Percentiles rank a stretch among this genome's conserved stretches.
These are phyloP conservation scores for Oophaga pumilio DNA, from an alignment of 2,113 vertebrate species.

Conservation along the genomic window DNA sequence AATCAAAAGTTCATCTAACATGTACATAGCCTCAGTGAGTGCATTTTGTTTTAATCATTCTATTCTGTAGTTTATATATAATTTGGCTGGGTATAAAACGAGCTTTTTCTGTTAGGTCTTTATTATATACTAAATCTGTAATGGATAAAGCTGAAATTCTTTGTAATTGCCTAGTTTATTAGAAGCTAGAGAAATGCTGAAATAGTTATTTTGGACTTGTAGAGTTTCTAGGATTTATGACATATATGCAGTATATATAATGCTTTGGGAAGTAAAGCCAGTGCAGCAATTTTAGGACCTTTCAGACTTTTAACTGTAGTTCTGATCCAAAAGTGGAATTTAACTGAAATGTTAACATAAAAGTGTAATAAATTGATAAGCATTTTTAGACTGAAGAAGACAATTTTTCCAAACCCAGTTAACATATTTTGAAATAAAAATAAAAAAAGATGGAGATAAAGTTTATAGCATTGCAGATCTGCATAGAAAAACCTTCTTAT, in stretches of 20 bases:
- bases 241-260: conserved; percentile 30
- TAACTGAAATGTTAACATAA: conserved; percentile 20
- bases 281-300: background rate
- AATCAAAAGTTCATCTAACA: conserved; percentile 19
- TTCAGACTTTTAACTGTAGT: conserved; percentile 1
- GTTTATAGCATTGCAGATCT: no score
- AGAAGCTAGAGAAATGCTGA: conserved; percentile 49
- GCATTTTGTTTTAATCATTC: background rate
- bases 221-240: conserved; percentile 36
- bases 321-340: conserved; percentile 42
- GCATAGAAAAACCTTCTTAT: no score
- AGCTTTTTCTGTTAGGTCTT: background rate
- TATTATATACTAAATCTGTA: conserved; percentile 46
- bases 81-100: conserved; percentile 31
- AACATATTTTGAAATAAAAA: no score
- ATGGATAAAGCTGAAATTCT: conserved; percentile 41
- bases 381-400: no score
- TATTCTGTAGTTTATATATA: conserved; percentile 18
- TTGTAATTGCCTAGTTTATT: conserved; percentile 54
- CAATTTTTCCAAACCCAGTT: no score
- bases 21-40: background rate
- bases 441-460: no score
- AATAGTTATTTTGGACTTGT: conserved; percentile 25
- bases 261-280: background rate
- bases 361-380: background rate